phyloP scores from a whole-genome alignment of 2,888 invertebrate genomes.

The Sminthurides aquaticus region DNA sequence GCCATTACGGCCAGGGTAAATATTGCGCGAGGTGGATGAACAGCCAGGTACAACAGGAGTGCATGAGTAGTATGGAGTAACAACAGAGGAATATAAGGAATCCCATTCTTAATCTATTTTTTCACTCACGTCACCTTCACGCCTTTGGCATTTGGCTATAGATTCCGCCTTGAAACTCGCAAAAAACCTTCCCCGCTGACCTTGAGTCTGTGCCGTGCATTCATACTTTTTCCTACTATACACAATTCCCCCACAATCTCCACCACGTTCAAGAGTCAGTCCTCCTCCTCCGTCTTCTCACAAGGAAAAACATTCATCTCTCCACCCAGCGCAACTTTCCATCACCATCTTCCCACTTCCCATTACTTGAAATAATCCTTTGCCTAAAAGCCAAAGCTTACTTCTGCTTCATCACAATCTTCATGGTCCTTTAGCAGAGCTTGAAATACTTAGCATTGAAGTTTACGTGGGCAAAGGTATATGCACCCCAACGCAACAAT shows the following conservation, averaged over 20 bases:
- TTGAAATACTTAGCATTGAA: too few species aligned
- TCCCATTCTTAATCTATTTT: slow-evolving; percentile 24
- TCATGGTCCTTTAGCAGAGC: too few species aligned
- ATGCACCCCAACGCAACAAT: too few species aligned
- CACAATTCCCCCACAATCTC: not conserved
- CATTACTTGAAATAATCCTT: too few species aligned
- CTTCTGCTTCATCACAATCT: too few species aligned
- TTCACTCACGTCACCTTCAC: slow-evolving; percentile 40
- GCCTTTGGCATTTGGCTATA: slow-evolving; percentile 42
- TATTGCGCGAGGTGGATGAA: not conserved
- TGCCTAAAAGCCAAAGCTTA: too few species aligned
- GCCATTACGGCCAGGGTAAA: slow-evolving; percentile 7
- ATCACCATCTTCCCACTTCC: not conserved
- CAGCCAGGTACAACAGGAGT: not conserved
- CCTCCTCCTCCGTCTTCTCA: not conserved
- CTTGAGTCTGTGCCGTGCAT: slow-evolving; percentile 17
- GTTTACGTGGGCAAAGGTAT: too few species aligned
- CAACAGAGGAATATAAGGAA: slow-evolving; percentile 12
- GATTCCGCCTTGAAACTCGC: slow-evolving; percentile 39
- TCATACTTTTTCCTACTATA: not conserved
- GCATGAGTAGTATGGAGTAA: not conserved
- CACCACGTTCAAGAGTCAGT: not conserved
- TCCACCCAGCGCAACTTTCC: not conserved
- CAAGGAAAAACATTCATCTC: not conserved
- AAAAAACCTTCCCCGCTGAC: slow-evolving; percentile 32